Base-by-base conservation (phyloP, 2,797 vertebrate genomes). In the Falco peregrinus region DNA sequence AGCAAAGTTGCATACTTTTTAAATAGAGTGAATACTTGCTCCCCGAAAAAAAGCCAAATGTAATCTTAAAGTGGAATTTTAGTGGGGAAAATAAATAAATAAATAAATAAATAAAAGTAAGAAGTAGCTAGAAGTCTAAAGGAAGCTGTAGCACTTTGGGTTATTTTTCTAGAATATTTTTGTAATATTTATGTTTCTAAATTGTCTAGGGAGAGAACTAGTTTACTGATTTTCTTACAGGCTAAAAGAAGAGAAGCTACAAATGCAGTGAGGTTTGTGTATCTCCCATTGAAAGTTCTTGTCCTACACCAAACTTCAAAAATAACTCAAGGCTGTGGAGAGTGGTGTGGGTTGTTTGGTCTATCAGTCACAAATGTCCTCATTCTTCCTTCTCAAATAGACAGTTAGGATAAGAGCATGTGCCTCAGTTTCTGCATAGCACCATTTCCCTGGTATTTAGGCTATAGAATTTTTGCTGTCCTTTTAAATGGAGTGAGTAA, bases 311-410 rank as follows among this genome's bases (percentile, higher is more conserved):
- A 33, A 88, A 53, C 51, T 84, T 86, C 51, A 87, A 63, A 95
- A 88, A 87, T 82, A 91, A 60, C 70, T 91, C 10, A 26, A 76
- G 56, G 41, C 80, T 90, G 69, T 90, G 63, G 83, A 91, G 79
- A 88, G 41, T 82, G 51, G 50, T 7, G 11, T 86, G 77, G 85
- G 74, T 82, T 79, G 77, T 76, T 94, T 89, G 39, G 84, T 89
- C 68, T 92, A 64, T 80, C 91, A 67, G 68, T 93, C 51, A 89
- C 29, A 65, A 82, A 69, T 63, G 50, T 68, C 26, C 39, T 53
- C 39, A 18, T 67, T 75, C 63, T 80, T 93, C 41, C 61, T 67
- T 65, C 54, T 80, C 35, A 54, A 39, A 41, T 18, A 50, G 73
- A 76, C 2, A 0, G 5, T 64, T 70, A 50, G 50, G 63, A 54